These are phyloP conservation scores for Lamprologus callipterus DNA, from an alignment of 2,113 vertebrate genomes.

Conservation along the genomic window DNA sequence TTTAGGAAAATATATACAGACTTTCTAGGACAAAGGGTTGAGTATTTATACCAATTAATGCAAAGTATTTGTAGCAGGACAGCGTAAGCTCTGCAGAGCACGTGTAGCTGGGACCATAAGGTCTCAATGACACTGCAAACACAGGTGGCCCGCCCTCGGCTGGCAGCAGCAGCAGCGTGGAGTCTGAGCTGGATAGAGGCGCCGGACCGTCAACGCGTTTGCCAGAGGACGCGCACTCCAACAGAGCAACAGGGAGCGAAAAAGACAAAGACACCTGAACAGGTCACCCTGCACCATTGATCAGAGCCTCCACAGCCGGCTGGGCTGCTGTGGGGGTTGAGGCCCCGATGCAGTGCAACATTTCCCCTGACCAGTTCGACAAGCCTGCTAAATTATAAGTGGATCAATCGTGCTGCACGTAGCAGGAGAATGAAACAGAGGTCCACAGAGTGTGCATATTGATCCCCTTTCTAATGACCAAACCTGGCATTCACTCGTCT, in stretches of 20 bases:
- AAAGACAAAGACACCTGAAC: slow-evolving; percentile 20
- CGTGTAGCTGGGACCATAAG: slow-evolving; percentile 1
- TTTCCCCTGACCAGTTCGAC: slow-evolving; percentile 59
- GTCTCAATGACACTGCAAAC: slow-evolving; percentile 57
- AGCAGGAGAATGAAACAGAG: slow-evolving; percentile 33
- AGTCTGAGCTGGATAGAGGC: neutral
- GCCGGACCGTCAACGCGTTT: neutral
- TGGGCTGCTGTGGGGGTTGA: slow-evolving; percentile 1
- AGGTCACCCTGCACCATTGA: slow-evolving; percentile 54
- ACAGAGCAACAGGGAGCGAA: neutral
- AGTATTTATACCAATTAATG: neutral
- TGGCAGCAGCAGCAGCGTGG: slow-evolving; percentile 5
- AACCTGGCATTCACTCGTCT: slow-evolving; percentile 22
- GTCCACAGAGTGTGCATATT: slow-evolving; percentile 28
- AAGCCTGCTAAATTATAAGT: slow-evolving; percentile 53
- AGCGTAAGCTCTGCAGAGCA: neutral
- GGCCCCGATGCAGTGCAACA: slow-evolving; percentile 21
- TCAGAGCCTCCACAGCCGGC: slow-evolving; percentile 2
- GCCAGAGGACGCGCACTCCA: slow-evolving; percentile 31
- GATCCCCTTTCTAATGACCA: slow-evolving; percentile 38
- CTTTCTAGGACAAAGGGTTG: neutral
- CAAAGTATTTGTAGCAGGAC: slow-evolving; percentile 23
- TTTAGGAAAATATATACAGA: neutral
- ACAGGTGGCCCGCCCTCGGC: slow-evolving; percentile 32
- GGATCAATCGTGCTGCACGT: slow-evolving; percentile 60